These are phyloP conservation scores for Leptocoma aspasia DNA, from an alignment of 2,113 vertebrate species.

Conservation along the genomic window DNA sequence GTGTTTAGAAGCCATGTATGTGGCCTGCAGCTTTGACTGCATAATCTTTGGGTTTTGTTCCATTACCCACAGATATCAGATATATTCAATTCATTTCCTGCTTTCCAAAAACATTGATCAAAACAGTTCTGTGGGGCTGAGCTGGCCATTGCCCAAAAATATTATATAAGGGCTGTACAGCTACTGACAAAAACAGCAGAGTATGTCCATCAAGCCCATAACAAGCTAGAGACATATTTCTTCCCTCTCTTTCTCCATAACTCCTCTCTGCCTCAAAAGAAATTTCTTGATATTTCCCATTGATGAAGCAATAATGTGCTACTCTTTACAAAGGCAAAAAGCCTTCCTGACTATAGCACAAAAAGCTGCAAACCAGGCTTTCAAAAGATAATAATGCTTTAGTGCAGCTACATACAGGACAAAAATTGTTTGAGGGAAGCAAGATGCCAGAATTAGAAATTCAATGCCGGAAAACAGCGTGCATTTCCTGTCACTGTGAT, in stretches of 20 bases:
- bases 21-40: background rate
- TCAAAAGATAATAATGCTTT: conserved; percentile 43
- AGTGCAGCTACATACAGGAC: background rate
- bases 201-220: background rate
- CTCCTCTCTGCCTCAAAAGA: background rate
- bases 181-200: background rate
- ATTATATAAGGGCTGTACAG: conserved; percentile 2
- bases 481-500: conserved; percentile 39
- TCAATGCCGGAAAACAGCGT: background rate
- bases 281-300: background rate
- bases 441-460: conserved; percentile 53
- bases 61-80: background rate
- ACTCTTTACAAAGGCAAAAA: background rate
- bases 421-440: conserved; percentile 36
- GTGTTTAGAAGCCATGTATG: background rate
- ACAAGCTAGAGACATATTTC: background rate
- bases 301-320: background rate
- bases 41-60: background rate
- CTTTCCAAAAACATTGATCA: background rate
- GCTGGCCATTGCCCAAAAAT: background rate
- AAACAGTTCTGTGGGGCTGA: background rate
- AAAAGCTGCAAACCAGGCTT: conserved; percentile 31
- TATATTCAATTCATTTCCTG: background rate
- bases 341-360: background rate
- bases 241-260: background rate